Base-by-base conservation (phyloP, 2,113 vertebrate genomes). In the Trogon surrucura region DNA sequence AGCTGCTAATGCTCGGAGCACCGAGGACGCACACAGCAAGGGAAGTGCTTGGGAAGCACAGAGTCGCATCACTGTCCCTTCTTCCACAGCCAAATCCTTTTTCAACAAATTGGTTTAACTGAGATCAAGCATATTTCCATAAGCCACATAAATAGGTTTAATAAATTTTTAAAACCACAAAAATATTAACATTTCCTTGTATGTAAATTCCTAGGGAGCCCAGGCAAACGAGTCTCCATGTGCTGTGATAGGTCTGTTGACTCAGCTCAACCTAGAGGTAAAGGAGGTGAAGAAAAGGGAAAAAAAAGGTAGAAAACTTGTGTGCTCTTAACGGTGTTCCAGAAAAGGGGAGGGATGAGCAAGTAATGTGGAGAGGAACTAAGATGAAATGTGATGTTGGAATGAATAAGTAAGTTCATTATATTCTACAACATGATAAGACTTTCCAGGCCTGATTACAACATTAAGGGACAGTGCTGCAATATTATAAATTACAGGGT, bases 381-480 rank as follows among this genome's bases (percentile, higher is more conserved):
- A 94, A 96, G 96, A 97, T 96, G 93, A 98, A 97, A 96, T 96
- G 96, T 89, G 94, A 95, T 94, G 70, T 74, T 44, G 71, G 80
- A 93, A 96, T 97, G 96, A 94, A 96, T 96, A 94, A 96, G 96
- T 91, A 91, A 97, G 97, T 97, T 98, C 97, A 97, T 98, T 98
- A 97, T 97, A 97, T 93, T 91, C 95, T 95, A 80, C 94, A 75
- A 92, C 91, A 60, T 8, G 97, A 97, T 98, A 97, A 97, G 98
- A 89, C 91, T 47, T 96, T 96, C 83, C 85, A 85, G 50, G 57
- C 51, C 95, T 97, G 97, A 97, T 97, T 91, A 97, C 96, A 95
- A 96, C 95, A 96, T 97, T 97, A 97, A 96, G 93, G 95, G 93
- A 86, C 64, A 2, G 80, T 89, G 62, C 87, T 62, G 96, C 93